Evolutionary conservation across 2,113 vertebrate species (phyloP).

Genomic region (Poeciliopsis prolifica): DNA sequence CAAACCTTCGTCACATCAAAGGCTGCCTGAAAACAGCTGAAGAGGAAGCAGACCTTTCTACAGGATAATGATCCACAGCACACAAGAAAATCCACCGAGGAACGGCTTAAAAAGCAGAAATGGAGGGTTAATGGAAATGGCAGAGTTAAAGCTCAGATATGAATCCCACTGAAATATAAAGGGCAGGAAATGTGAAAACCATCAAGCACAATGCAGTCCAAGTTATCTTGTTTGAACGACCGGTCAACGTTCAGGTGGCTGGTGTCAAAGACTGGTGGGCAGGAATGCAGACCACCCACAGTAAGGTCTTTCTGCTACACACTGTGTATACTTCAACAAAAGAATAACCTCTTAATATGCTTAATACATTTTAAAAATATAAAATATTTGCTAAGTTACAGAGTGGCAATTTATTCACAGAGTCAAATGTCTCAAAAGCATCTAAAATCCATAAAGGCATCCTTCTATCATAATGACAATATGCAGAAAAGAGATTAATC

Average conservation of each 20-base stretch:
- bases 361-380: neutral
- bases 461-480: no score
- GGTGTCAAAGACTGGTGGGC: neutral
- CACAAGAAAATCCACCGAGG: neutral
- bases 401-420: neutral
- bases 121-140: neutral
- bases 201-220: neutral
- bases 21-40: neutral
- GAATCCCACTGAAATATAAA: conserved; percentile 2
- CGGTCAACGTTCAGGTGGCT: neutral
- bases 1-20: neutral
- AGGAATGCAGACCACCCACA: neutral
- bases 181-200: neutral
- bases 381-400: neutral
- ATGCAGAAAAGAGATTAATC: no score
- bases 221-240: neutral
- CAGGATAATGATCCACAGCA: neutral
- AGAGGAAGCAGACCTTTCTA: neutral
- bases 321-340: neutral
- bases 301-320: neutral
- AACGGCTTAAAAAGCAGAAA: conserved; percentile 3
- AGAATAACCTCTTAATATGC: neutral
- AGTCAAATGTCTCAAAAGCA: no score
- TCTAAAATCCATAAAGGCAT: no score
- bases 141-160: neutral